Base-by-base conservation (phyloP, 2,888 invertebrate species). In the Mythimna ferrago region DNA sequence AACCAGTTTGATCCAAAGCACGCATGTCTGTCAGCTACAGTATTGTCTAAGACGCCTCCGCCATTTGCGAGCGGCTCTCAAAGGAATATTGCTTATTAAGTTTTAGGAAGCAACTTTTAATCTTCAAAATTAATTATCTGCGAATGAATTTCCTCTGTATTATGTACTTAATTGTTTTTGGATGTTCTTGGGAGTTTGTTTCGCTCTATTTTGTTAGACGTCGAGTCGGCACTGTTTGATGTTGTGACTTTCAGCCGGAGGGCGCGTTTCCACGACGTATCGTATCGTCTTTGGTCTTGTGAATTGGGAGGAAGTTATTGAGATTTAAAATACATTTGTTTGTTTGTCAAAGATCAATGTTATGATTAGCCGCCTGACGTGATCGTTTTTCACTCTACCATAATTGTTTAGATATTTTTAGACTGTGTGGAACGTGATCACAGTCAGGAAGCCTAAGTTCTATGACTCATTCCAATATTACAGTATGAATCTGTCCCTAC, bases 121-220 rank as follows among this genome's bases (percentile, higher is more conserved):
- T 76, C 79, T 86, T 81, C 54, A 64, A 76, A 86, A 86, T 86
- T 86, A 86, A 86, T 86, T 86, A 85, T 85, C 87, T 85, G 81
- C 76, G 73, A 86, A 85, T 85, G 78, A 85, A 81, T 86, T 81
- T 81, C 65, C 68, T 77, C 81, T 72, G 85, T 83, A 76, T 85
- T 86, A 83, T 85, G 83, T 78, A 86, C 85, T 86, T 86, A 86
- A 86, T 86, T 86, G 85, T 86, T 86, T 84, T 78, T 73, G 65
- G 66, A 80, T 85, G 78, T 82, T 84, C 74, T 84, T 86, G 19
- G 51, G 71, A 85, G 78, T 82, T 85, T 86, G 85, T 80, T 84
- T 73, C 65, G 70, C 77, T 80, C 82, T 84, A 80, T 80, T 86
- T 82, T 74, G 80, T 80, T 74, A 76, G 82, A 67, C 73, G 51